Conservation (phyloP, 1,140 invertebrate species). For the Chelonus insularis region DNA sequence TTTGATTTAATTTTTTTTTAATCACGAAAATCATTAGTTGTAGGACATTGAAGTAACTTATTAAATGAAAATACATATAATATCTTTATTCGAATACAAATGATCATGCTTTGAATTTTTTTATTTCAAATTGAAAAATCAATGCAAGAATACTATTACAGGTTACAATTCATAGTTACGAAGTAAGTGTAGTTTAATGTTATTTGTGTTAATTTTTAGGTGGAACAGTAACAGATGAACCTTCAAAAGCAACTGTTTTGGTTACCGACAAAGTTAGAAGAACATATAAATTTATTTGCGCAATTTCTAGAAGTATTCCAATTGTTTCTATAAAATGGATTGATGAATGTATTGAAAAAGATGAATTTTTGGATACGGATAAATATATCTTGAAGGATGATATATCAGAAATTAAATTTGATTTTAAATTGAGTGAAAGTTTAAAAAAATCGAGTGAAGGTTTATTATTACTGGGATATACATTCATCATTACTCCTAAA, state of each 20-base stretch:
- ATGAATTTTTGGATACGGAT: constrained; percentile 45
- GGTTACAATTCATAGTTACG: too few relatives aligned
- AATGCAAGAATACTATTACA: too few relatives aligned
- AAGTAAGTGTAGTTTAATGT: background rate
- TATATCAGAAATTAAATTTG: constrained; percentile 51
- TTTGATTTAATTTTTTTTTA: too few relatives aligned
- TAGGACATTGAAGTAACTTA: too few relatives aligned
- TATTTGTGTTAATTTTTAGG: constrained; percentile 41
- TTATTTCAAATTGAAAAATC: too few relatives aligned
- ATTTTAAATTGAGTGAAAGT: constrained; percentile 52
- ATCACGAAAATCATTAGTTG: too few relatives aligned
- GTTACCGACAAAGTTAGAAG: constrained; percentile 61
- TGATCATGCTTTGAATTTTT: too few relatives aligned
- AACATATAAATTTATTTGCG: constrained; percentile 61
- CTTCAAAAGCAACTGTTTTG: constrained; percentile 50
- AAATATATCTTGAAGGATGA: constrained; percentile 55
- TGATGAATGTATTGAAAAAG: constrained; percentile 39
- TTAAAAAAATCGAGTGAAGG: constrained; percentile 44
- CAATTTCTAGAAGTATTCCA: constrained; percentile 50
- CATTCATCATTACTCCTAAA: constrained; percentile 54
- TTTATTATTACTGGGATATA: constrained; percentile 50
- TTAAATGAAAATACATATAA: too few relatives aligned
- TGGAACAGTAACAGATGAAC: constrained; percentile 47
- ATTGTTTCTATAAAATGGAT: constrained; percentile 59
- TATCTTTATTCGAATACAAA: too few relatives aligned